Evolutionary conservation across 2,888 invertebrate genomes (phyloP), one percentile per base, ranked within the genome.

Genomic region (Noctua janthe): DNA sequence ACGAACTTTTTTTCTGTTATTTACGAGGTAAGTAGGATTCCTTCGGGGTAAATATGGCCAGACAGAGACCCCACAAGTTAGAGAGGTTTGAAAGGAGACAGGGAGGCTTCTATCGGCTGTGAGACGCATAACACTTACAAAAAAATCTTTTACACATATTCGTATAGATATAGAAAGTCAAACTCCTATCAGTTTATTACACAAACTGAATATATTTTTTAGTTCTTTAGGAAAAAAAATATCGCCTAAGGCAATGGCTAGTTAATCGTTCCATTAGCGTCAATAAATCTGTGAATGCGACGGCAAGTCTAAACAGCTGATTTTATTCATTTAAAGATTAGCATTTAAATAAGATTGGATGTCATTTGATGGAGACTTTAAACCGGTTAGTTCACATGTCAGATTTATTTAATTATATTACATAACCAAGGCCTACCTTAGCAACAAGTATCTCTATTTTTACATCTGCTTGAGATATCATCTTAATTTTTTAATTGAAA

Each of bases 261-360:
- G 23, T 43, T 56, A 81, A 81, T 81, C 23, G 17, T 64, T 3
- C 70, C n/a, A 71, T 82, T 82, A 72, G 62, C 59, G 39, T 20
- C 15, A 54, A 78, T 83, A 78, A 78, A 82, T 82, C 56, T 83
- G 5, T 0, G 39, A 72, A 54, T 56, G 20, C 13, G 20, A 17
- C 29, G 0, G n/a, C 47, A 35, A 56, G n/a, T 49, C 81, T 66
- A 54, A 84, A 66, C 49, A 84, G 67, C 67, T 71, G 59, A 71
- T 35, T 62, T 71, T 67, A 82, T 85, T 85, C 76, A 86, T 82
- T 76, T 74, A 62, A 15, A 86, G 2, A 80, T 86, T 86, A 62
- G 72, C 85, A 85, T 83, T 76, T 86, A 75, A 75, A 86, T 85
- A 11, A 67, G 70, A 86, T 51, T 20, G 56, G 69, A 20, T 66